phyloP scores from a whole-genome alignment of 1,140 invertebrate species.

The Theocolax elegans region DNA sequence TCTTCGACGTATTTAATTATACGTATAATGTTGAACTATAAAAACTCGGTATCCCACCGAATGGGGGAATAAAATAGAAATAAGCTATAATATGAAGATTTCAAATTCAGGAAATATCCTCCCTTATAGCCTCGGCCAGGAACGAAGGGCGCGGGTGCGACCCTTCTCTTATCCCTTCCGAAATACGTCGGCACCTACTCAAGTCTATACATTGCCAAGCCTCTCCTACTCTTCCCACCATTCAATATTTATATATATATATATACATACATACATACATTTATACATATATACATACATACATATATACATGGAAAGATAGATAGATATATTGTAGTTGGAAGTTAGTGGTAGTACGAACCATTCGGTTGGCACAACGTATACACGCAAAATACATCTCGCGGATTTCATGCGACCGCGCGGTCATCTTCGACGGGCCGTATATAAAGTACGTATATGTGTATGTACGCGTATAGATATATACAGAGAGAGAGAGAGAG shows the following conservation, averaged over 20 bases:
- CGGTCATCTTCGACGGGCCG: conserved; percentile 22
- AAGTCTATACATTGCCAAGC: not conserved
- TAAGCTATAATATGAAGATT: conserved; percentile 33
- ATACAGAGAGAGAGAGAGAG: too few species aligned
- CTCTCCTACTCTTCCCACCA: conserved; percentile 24
- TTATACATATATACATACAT: conserved; percentile 43
- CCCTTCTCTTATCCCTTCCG: conserved; percentile 36
- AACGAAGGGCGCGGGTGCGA: not conserved
- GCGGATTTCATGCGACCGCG: conserved; percentile 30
- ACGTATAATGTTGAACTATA: too few species aligned
- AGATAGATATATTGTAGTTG: too few species aligned
- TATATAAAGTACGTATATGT: conserved; percentile 26
- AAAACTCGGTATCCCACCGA: too few species aligned
- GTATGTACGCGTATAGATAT: too few species aligned
- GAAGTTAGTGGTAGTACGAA: too few species aligned
- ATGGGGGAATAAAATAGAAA: conserved; percentile 35
- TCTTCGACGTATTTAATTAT: too few species aligned
- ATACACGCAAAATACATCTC: conserved; percentile 41
- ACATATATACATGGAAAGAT: conserved; percentile 44
- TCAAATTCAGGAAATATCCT: conserved; percentile 39
- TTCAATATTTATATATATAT: conserved; percentile 38
- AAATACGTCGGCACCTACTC: conserved; percentile 24
- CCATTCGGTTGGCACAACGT: not conserved
- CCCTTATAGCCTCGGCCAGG: conserved; percentile 13
- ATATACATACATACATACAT: conserved; percentile 41